Evolutionary conservation across 1,140 invertebrate species (phyloP).

Genomic region (Lepeophtheirus salmonis): DNA sequence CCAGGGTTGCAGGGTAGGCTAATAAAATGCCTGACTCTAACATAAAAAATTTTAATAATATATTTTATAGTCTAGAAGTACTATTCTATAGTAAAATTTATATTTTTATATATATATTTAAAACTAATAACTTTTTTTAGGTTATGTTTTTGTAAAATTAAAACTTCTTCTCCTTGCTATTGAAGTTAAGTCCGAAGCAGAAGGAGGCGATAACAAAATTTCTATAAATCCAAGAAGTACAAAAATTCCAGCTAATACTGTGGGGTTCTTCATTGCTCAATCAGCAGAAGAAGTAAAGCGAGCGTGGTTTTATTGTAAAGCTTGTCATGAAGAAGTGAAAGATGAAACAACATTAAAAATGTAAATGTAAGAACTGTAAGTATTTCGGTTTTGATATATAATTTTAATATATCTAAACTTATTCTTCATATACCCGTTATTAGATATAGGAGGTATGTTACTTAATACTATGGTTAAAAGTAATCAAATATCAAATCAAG

Average conservation of each 20-base stretch:
- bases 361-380: slow-evolving; percentile 99
- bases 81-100: too few species aligned
- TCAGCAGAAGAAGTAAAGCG: slow-evolving; percentile 99
- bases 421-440: not conserved
- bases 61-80: too few species aligned
- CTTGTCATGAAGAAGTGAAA: slow-evolving; percentile 92
- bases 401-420: slow-evolving; percentile 6
- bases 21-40: too few species aligned
- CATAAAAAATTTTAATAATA: too few species aligned
- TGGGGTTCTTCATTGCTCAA: slow-evolving; percentile 99
- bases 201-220: slow-evolving; percentile 86
- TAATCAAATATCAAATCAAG: slow-evolving; percentile 8
- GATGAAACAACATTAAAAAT: slow-evolving; percentile 96
- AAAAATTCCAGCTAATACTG: slow-evolving; percentile 92
- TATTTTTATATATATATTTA: too few species aligned
- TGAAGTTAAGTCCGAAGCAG: slow-evolving; percentile 84
- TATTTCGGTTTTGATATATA: slow-evolving; percentile 25
- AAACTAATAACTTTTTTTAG: too few species aligned
- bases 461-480: slow-evolving; percentile 11
- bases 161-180: slow-evolving; percentile 92
- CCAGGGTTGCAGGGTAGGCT: too few species aligned
- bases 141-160: slow-evolving; percentile 93
- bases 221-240: slow-evolving; percentile 93
- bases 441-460: slow-evolving; percentile 13
- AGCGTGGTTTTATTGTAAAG: slow-evolving; percentile 98